Conservation (phyloP, 1,140 invertebrate genomes). For the Campoletis sonorensis region DNA sequence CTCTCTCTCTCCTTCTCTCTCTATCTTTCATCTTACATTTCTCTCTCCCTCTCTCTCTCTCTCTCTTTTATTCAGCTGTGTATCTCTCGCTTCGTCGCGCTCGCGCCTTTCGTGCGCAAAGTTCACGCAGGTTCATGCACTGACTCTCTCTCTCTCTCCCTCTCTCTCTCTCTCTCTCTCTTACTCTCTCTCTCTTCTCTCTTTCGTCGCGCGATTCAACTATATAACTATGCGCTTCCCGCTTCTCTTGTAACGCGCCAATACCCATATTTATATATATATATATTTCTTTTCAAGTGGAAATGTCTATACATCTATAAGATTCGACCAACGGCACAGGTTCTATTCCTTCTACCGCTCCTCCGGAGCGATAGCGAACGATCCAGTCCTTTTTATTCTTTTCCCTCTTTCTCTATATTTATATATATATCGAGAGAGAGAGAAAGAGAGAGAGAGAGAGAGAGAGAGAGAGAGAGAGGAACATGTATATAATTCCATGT, state of each 20-base stretch:
- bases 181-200: too few species aligned
- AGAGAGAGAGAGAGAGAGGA: too few species aligned
- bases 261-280: not conserved
- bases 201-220: slow-evolving; percentile 19
- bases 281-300: too few species aligned
- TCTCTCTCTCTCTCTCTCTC: not conserved
- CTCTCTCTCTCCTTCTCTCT: slow-evolving; percentile 23
- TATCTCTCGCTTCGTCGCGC: slow-evolving; percentile 21
- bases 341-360: slow-evolving; percentile 27
- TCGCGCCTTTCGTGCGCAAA: slow-evolving; percentile 45
- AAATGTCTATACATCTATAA: not conserved
- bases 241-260: slow-evolving; percentile 29
- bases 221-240: slow-evolving; percentile 25
- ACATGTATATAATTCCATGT: not conserved
- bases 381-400: not conserved
- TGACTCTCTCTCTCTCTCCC: slow-evolving; percentile 25
- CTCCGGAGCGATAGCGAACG: slow-evolving; percentile 1
- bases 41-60: not conserved
- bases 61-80: slow-evolving; percentile 11
- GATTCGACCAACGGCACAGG: slow-evolving; percentile 27
- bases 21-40: slow-evolving; percentile 4
- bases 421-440: too few species aligned
- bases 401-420: not conserved
- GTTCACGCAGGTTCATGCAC: slow-evolving; percentile 57
- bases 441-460: too few species aligned